These are phyloP conservation scores for Caradrina clavipalpis DNA, from an alignment of 2,888 invertebrate genomes.

Conservation along the genomic window DNA sequence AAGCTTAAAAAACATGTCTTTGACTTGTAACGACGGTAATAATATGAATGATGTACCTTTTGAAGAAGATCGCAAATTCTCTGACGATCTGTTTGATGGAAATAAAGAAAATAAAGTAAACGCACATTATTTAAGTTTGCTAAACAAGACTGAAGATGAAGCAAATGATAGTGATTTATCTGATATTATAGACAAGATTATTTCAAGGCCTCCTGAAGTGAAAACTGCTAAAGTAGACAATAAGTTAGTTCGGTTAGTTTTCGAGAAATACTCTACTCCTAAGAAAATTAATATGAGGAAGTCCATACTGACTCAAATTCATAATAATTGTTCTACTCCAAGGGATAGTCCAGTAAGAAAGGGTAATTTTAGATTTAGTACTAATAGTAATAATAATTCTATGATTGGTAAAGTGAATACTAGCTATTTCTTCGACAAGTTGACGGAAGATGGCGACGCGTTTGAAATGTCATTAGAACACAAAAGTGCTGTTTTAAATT, in stretches of 20 bases:
- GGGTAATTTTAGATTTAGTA: slow-evolving; percentile 61
- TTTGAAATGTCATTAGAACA: slow-evolving; percentile 92
- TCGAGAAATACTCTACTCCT: slow-evolving; percentile 76
- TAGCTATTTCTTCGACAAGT: slow-evolving; percentile 90
- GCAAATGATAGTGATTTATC: slow-evolving; percentile 79
- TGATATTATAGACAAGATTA: slow-evolving; percentile 82
- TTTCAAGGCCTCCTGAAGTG: slow-evolving; percentile 72
- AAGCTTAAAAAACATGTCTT: slow-evolving; percentile 76
- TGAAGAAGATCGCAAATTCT: slow-evolving; percentile 32
- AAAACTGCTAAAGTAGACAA: slow-evolving; percentile 81
- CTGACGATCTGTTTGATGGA: slow-evolving; percentile 37
- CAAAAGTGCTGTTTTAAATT: slow-evolving; percentile 70
- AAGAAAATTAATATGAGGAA: slow-evolving; percentile 71
- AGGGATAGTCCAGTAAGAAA: slow-evolving; percentile 74
- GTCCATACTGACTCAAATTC: slow-evolving; percentile 69
- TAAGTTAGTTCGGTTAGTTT: slow-evolving; percentile 81
- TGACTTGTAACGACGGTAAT: slow-evolving; percentile 51
- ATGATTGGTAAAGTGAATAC: slow-evolving; percentile 75
- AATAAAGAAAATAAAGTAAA: slow-evolving; percentile 67
- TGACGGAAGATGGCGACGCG: slow-evolving; percentile 89
- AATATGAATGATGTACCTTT: slow-evolving; percentile 19
- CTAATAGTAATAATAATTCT: slow-evolving; percentile 68
- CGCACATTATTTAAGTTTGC: slow-evolving; percentile 70
- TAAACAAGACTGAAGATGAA: slow-evolving; percentile 72
- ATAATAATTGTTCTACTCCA: slow-evolving; percentile 84